Evolutionary conservation across 2,888 invertebrate species (phyloP).

Genomic region (Drosophila kuntzei): DNA sequence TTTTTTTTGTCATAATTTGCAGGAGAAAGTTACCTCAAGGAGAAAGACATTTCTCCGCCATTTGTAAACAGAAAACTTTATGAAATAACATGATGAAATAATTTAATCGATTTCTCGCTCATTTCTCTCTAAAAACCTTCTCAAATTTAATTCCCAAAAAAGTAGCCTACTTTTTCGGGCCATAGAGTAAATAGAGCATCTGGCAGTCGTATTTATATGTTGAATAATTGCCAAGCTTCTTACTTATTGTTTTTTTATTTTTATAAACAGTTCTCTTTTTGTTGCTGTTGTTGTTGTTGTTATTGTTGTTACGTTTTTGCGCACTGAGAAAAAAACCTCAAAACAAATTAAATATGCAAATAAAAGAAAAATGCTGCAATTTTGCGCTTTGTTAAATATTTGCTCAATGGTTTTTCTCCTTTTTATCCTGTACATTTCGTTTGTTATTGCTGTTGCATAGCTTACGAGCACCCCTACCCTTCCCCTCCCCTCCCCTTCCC

Average conservation of each 20-base stretch:
- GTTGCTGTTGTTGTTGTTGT: conserved; percentile 8
- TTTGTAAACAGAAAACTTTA: no score
- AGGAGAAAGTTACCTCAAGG: no score
- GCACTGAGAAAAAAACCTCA: conserved; percentile 67
- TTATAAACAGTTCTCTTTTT: conserved; percentile 15
- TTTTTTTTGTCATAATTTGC: no score
- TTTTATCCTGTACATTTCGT: conserved; percentile 11
- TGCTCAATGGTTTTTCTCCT: conserved; percentile 67
- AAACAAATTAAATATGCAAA: conserved; percentile 80
- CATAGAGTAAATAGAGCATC: conserved; percentile 15
- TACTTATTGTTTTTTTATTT: background rate
- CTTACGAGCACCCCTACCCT: conserved; percentile 12
- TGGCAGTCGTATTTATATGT: background rate
- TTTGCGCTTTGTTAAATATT: conserved; percentile 80
- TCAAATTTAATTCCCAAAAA: background rate
- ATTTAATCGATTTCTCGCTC: background rate
- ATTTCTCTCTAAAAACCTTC: background rate
- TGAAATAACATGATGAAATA: no score
- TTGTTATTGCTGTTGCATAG: conserved; percentile 49
- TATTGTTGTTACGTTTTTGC: background rate
- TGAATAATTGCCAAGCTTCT: conserved; percentile 5
- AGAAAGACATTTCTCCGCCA: no score
- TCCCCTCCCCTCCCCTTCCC: background rate
- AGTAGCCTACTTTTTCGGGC: conserved; percentile 21
- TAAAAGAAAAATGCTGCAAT: conserved; percentile 75